phyloP scores from a whole-genome alignment of 2,888 invertebrate genomes.

The Cenopis cana region DNA sequence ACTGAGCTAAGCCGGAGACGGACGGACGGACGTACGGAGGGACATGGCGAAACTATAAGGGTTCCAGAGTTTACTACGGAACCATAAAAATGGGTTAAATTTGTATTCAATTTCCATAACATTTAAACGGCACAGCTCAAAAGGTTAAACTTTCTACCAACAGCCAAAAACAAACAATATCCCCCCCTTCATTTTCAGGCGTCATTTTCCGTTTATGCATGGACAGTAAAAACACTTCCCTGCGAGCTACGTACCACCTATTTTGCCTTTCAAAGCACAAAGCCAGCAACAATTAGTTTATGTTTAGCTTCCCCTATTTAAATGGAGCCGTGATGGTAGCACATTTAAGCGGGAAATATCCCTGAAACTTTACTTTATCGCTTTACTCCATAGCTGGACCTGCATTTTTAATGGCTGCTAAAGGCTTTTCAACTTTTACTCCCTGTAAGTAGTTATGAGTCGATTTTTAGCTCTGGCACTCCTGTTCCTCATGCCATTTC shows the following conservation, averaged over 20 bases:
- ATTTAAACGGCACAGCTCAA: neutral
- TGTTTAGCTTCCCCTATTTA: conserved; percentile 16
- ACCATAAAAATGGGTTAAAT: too few species aligned
- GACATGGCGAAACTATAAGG: too few species aligned
- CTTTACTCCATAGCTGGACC: neutral
- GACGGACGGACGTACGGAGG: too few species aligned
- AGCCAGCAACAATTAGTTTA: conserved; percentile 22
- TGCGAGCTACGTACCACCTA: neutral
- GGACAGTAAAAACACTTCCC: conserved; percentile 11
- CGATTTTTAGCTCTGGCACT: neutral
- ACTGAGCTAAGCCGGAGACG: too few species aligned
- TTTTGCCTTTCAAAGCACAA: conserved; percentile 8
- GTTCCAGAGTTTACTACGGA: too few species aligned
- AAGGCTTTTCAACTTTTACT: neutral
- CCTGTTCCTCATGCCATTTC: too few species aligned
- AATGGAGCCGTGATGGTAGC: neutral
- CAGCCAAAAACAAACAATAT: neutral
- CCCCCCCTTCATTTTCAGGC: neutral
- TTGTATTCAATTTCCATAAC: too few species aligned
- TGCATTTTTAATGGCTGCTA: conserved; percentile 1
- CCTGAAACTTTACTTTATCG: conserved; percentile 6
- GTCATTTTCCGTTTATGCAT: neutral
- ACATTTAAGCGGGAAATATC: conserved; percentile 11
- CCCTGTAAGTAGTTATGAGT: neutral
- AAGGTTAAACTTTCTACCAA: neutral